Evolutionary conservation across 2,113 vertebrate genomes (phyloP), one percentile per base, ranked within the genome.

Genomic region (Oceanodroma tethys): DNA sequence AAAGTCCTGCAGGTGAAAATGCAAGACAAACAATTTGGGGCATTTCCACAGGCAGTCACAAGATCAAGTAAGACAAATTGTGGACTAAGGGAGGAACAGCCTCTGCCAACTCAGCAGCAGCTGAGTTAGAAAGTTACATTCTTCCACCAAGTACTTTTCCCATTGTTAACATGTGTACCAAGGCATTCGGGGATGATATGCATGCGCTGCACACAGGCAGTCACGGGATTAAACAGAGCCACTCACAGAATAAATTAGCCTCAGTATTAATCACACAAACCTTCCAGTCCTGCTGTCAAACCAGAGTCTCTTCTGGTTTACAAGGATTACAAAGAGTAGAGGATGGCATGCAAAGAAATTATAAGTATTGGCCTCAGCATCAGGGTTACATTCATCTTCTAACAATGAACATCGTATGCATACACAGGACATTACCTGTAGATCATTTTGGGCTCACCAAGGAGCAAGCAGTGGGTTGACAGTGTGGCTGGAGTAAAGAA

Each of bases 81-180:
- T 22, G 84, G 81, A 52, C 70, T 36, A 75, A 65, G 38, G 48
- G 40, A 92, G 36, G 63, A 96, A 68, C 30, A 47, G 63, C 10
- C 70, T 84, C 82, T 96, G 95, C 95, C 94, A 97, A 94, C 76
- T 70, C n/a, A n/a, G 65, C 63, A 94, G 92, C 96, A 97, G 94
- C 92, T 97, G 96, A 94, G 81, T 80, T 91, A 72, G 82, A 90
- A 96, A 96, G 88, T 95, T 71, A 97, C 94, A 92, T 96, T 96
- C 86, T 96, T 96, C 88, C 88, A 96, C 56, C 42, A 32, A 95
- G 84, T 38, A n/a, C 81, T 96, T 96, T 95, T 76, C 89, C 93
- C 94, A 73, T 88, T 95, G 91, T 90, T 95, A 94, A 93, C 94
- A 95, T n/a, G 81, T 96, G 95, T 73, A 94, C 58, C 83, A 92